Conservation (phyloP, 2,797 vertebrate genomes). For the Odontamblyopus rebecca region DNA sequence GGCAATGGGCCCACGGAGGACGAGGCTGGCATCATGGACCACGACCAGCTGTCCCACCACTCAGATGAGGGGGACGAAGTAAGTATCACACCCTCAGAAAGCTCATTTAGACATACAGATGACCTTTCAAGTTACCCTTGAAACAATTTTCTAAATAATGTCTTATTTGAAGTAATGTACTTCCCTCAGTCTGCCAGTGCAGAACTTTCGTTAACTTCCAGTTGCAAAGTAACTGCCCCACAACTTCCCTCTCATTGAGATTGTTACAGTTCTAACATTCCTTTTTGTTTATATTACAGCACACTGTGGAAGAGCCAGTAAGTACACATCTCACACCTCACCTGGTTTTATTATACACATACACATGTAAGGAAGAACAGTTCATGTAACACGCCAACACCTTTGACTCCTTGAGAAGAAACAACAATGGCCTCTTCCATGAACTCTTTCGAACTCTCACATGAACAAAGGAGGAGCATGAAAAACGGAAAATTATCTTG, state of each 20-base stretch:
- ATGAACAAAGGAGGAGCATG: conserved; percentile 67
- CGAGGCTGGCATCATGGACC: conserved; percentile 98
- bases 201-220: background rate
- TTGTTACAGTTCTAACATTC: conserved; percentile 73
- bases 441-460: conserved; percentile 47
- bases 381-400: background rate
- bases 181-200: background rate
- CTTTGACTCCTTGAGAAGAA: conserved; percentile 52
- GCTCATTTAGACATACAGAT: background rate
- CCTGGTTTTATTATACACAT: conserved; percentile 3
- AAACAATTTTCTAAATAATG: too few species aligned
- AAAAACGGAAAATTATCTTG: conserved; percentile 66
- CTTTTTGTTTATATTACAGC: conserved; percentile 89
- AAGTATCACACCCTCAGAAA: conserved; percentile 50
- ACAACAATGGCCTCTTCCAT: conserved; percentile 62
- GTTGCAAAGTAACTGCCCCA: background rate
- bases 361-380: background rate
- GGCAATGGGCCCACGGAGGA: conserved; percentile 99
- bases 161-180: too few species aligned
- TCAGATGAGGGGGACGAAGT: conserved; percentile 98
- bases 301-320: conserved; percentile 95
- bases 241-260: background rate
- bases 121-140: too few species aligned
- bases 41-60: conserved; percentile 97
- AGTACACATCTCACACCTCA: conserved; percentile 68